A percentile compares a stretch with the other conserved stretches of the same genome.
phyloP scores from a whole-genome alignment of 2,797 vertebrate genomes.

The Rhinophrynus dorsalis region DNA sequence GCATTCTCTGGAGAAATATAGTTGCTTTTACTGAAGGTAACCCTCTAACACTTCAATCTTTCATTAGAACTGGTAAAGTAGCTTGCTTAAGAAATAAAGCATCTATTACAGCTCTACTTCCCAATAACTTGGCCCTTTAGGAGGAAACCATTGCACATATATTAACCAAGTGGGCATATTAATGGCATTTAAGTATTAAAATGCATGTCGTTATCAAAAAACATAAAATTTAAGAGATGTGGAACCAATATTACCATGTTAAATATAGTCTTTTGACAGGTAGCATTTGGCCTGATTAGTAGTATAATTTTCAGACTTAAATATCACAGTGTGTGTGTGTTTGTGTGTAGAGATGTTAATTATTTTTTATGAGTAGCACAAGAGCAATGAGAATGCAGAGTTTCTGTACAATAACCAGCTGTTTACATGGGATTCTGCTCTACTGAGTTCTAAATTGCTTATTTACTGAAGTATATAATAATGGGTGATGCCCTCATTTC shows the following conservation, averaged over 20 bases:
- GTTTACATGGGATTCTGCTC: no score
- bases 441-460: no score
- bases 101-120: background rate
- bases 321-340: no score
- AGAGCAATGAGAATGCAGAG: no score
- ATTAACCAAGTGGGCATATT: background rate
- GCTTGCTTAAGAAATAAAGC: background rate
- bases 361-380: no score
- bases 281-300: background rate
- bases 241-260: background rate
- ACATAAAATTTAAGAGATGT: background rate
- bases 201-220: background rate
- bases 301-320: no score
- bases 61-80: constrained; percentile 1
- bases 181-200: background rate
- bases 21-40: constrained; percentile 4
- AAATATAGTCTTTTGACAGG: background rate
- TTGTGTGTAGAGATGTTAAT: no score
- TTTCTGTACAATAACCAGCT: no score
- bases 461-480: no score
- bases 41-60: constrained; percentile 1
- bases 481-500: no score
- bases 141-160: background rate
- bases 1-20: constrained; percentile 2
- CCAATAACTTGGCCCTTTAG: background rate